Conservation (phyloP, 2,888 invertebrate genomes). For the Tinea pellionella region DNA sequence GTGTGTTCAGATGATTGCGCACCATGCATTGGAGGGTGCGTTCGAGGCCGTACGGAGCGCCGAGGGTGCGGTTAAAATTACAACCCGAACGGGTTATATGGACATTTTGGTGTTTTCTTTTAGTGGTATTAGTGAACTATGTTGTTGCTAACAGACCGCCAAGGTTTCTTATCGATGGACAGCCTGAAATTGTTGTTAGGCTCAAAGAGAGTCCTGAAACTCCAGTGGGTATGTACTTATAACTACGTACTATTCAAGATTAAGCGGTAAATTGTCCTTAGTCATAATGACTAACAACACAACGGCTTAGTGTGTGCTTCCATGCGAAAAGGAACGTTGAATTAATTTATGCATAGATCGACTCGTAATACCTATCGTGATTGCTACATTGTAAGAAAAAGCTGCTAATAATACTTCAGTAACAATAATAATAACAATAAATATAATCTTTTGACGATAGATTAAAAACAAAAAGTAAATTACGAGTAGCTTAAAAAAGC, state of each 20-base stretch:
- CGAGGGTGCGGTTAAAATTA: constrained; percentile 51
- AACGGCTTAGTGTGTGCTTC: constrained; percentile 4
- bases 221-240: constrained; percentile 78
- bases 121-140: constrained; percentile 27
- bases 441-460: too few species aligned
- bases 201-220: constrained; percentile 90
- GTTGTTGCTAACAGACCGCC: constrained; percentile 79
- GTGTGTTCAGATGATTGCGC: constrained; percentile 43
- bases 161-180: constrained; percentile 87
- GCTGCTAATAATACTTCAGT: too few species aligned
- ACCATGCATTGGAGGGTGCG: constrained; percentile 36
- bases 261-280: constrained; percentile 22
- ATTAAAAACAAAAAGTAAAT: too few species aligned
- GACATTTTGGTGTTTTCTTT: constrained; percentile 4
- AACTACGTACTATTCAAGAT: constrained; percentile 13
- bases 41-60: constrained; percentile 18
- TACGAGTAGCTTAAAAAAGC: too few species aligned
- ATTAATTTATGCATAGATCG: not conserved
- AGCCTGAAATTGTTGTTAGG: constrained; percentile 90
- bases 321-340: not conserved
- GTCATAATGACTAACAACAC: constrained; percentile 17
- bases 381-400: not conserved
- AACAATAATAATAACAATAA: too few species aligned
- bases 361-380: not conserved
- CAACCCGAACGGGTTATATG: not conserved